Conservation (phyloP, 1,140 invertebrate genomes). For the Sycobia sp. region DNA sequence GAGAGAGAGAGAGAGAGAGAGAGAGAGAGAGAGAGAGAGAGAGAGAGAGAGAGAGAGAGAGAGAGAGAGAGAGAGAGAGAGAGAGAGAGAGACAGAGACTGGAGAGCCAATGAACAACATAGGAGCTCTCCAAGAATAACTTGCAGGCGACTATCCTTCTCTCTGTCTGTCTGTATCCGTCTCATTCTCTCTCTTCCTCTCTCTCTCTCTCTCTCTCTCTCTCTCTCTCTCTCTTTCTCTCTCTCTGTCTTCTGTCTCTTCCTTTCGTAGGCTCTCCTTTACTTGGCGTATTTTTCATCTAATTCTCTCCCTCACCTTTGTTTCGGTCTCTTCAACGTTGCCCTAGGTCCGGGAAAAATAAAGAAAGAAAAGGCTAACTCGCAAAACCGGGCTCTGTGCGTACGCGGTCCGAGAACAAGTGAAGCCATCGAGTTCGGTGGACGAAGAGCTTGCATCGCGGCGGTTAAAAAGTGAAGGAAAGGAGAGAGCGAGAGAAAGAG, state of each 20-base stretch:
- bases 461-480: conserved; percentile 38
- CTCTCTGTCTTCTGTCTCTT: conserved; percentile 3
- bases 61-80: not conserved
- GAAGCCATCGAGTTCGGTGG: no score
- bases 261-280: conserved; percentile 4
- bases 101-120: no score
- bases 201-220: conserved; percentile 6
- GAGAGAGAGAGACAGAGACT: conserved; percentile 1
- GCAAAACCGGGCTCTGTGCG: no score
- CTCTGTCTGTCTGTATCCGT: no score
- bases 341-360: conserved; percentile 58
- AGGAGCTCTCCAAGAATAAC: conserved; percentile 63
- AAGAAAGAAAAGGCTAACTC: conserved; percentile 37
- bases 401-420: conserved; percentile 54
- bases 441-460: conserved; percentile 38
- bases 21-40: conserved; percentile 37
- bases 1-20: conserved; percentile 51
- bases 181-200: conserved; percentile 34
- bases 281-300: conserved; percentile 1
- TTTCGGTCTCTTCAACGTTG: conserved; percentile 40
- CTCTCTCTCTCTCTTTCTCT: conserved; percentile 29
- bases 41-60: not conserved
- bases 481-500: conserved; percentile 36
- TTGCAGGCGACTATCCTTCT: conserved; percentile 50
- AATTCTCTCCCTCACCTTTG: no score